Evolutionary conservation across 2,797 vertebrate genomes (phyloP).

Genomic region (Mycteria americana): DNA sequence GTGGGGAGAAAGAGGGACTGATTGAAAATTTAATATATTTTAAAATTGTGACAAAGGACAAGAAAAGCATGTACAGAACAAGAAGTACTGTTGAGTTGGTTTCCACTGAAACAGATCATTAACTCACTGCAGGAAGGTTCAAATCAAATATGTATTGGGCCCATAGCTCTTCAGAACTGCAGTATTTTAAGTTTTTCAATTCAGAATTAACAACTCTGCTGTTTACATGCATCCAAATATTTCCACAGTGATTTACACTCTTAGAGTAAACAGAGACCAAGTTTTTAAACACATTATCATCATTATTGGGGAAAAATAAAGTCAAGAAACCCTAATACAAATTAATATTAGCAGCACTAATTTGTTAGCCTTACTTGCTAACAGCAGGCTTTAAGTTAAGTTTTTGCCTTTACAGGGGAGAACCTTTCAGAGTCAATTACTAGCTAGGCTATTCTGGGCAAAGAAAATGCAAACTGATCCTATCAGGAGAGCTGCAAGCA

Average conservation of each 20-base stretch:
- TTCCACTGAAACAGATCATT: background rate
- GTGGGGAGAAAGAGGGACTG: background rate
- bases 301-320: background rate
- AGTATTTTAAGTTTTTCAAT: background rate
- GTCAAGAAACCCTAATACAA: background rate
- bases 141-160: background rate
- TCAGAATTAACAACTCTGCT: background rate
- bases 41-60: background rate
- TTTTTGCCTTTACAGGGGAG: background rate
- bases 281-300: background rate
- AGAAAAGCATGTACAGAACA: background rate
- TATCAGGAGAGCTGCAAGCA: background rate
- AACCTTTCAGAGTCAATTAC: background rate
- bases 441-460: background rate
- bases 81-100: background rate
- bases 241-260: background rate
- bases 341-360: background rate
- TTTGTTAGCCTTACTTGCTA: background rate
- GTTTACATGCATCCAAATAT: background rate
- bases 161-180: background rate
- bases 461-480: slow-evolving; percentile 24
- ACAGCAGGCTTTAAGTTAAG: background rate
- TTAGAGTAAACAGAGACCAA: background rate
- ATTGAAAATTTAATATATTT: background rate
- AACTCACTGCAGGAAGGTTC: background rate